Percentiles rank a stretch among this genome's conserved stretches.
Conservation (phyloP, 53 echinoderm and acorn worm species). For the Holothuria scabra region DNA sequence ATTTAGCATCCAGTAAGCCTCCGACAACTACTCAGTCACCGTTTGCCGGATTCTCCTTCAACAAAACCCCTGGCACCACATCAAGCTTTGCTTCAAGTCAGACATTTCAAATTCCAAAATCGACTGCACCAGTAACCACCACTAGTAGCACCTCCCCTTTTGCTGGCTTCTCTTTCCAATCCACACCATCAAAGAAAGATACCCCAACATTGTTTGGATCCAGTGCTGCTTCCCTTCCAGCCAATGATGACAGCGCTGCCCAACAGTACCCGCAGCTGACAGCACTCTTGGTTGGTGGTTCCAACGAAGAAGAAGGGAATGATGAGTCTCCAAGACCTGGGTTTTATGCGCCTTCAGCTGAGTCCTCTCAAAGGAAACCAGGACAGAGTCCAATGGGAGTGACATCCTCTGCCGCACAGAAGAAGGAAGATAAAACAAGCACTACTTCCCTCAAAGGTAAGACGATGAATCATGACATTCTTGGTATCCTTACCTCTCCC, state of each 20-base stretch:
- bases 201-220: neutral
- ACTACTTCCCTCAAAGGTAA: no score
- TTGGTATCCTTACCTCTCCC: no score
- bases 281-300: conserved; percentile 10
- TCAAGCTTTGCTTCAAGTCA: conserved; percentile 24
- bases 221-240: neutral
- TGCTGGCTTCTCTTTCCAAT: conserved; percentile 65
- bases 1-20: neutral
- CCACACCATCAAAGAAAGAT: conserved; percentile 19
- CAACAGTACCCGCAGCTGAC: conserved; percentile 36
- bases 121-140: conserved; percentile 39
- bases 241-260: neutral
- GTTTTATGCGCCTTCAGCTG: conserved; percentile 41
- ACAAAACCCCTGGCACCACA: neutral
- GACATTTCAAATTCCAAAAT: conserved; percentile 37
- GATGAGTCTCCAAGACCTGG: conserved; percentile 46
- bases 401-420: neutral
- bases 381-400: conserved; percentile 64
- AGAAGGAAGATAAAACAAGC: no score
- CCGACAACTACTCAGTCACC: conserved; percentile 1
- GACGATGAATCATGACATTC: no score
- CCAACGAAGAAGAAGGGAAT: neutral
- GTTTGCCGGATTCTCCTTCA: conserved; percentile 39
- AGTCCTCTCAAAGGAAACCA: conserved; percentile 44
- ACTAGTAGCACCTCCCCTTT: conserved; percentile 52